A percentile compares a stretch with the other conserved stretches of the same genome.
Evolutionary conservation across 2,113 vertebrate species (phyloP).

Genomic region (Carassius gibelio): DNA sequence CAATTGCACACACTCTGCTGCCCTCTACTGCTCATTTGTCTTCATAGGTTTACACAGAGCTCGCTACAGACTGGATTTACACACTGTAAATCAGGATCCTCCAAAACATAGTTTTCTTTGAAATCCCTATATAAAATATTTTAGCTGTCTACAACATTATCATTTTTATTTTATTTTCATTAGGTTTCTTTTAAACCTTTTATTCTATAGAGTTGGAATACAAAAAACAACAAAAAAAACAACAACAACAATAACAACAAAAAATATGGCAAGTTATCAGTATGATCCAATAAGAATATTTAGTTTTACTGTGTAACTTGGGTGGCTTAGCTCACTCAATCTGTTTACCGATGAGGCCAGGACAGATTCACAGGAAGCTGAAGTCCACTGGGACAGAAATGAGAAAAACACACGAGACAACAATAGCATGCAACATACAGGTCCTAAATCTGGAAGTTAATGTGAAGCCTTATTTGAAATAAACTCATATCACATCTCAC

Average conservation of each 20-base stretch:
- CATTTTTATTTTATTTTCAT: background rate
- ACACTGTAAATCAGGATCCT: background rate
- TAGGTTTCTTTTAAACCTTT: background rate
- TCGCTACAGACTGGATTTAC: background rate
- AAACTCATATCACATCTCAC: background rate
- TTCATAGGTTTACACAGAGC: background rate
- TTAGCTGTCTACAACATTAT: no score
- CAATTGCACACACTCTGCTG: conserved; percentile 28
- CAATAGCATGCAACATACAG: background rate
- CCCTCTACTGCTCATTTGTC: conserved; percentile 45
- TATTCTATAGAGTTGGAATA: background rate
- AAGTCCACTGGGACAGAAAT: background rate
- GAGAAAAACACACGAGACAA: background rate
- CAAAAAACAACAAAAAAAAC: no score
- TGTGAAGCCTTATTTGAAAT: background rate
- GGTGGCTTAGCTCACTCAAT: background rate
- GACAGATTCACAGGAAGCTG: background rate
- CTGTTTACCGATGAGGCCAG: background rate
- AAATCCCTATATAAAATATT: background rate
- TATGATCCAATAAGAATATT: background rate
- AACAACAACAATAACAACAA: no score
- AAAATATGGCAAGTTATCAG: background rate
- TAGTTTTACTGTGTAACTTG: background rate
- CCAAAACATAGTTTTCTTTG: background rate
- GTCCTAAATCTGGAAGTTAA: background rate